These are phyloP conservation scores for Ctena decussata DNA, from an alignment of 2,888 invertebrate species.

Conservation along the genomic window DNA sequence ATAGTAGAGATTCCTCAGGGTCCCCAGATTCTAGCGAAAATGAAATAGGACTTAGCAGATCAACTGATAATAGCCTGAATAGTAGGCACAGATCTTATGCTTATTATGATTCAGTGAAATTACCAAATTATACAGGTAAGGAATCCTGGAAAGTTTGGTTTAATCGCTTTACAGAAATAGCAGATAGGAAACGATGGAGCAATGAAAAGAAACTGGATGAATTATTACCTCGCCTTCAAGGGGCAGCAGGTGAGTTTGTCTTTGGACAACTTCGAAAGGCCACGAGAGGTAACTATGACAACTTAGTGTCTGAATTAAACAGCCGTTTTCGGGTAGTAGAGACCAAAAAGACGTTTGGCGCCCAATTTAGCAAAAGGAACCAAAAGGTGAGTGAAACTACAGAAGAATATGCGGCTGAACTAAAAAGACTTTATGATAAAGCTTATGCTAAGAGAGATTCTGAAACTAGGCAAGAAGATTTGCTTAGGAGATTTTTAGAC, in stretches of 20 bases:
- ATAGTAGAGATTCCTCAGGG: too few species aligned
- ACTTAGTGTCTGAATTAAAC: neutral
- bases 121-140: too few species aligned
- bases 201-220: neutral
- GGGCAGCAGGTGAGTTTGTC: neutral
- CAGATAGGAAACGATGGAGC: neutral
- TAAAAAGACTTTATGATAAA: slow-evolving; percentile 9
- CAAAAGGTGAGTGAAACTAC: neutral
- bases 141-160: too few species aligned
- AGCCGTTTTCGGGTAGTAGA: slow-evolving; percentile 8
- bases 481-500: slow-evolving; percentile 30
- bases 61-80: too few species aligned
- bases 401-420: slow-evolving; percentile 16
- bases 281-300: neutral
- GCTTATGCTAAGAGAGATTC: neutral
- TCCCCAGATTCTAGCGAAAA: too few species aligned
- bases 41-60: too few species aligned
- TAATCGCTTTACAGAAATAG: neutral
- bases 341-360: neutral
- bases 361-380: neutral
- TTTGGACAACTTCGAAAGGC: neutral
- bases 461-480: slow-evolving; percentile 1
- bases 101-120: too few species aligned
- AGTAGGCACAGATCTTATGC: too few species aligned
- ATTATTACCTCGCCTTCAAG: neutral